A percentile compares a stretch with the other conserved stretches of the same genome.
phyloP scores from a whole-genome alignment of 2,888 invertebrate species.

The Eurois occulta region DNA sequence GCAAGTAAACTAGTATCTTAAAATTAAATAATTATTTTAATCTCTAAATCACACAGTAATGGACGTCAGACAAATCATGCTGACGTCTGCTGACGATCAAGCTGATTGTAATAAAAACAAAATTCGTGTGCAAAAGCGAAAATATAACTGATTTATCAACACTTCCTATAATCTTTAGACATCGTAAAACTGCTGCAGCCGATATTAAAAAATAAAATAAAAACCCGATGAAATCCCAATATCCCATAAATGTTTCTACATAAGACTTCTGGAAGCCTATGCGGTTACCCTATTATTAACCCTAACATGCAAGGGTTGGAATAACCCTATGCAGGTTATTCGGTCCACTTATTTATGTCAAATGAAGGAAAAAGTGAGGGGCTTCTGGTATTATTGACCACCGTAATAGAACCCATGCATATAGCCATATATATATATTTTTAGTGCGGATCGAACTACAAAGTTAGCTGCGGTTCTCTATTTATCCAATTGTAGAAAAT shows the following conservation, averaged over 20 bases:
- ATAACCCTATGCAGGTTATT: conserved; percentile 8
- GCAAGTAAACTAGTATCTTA: neutral
- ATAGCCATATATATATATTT: neutral
- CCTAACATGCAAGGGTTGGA: neutral
- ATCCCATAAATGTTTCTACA: neutral
- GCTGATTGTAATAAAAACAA: conserved; percentile 4
- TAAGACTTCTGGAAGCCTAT: no score
- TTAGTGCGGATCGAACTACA: neutral
- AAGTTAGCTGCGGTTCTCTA: neutral
- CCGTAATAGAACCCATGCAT: neutral
- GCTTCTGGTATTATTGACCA: neutral
- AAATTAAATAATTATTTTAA: neutral
- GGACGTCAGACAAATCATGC: neutral
- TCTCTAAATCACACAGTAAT: conserved; percentile 1
- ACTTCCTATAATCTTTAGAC: neutral
- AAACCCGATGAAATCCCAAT: no score
- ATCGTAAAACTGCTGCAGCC: neutral
- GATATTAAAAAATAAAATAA: no score
- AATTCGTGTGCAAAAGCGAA: conserved; percentile 22
- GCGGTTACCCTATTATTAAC: neutral
- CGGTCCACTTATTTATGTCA: neutral
- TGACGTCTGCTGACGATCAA: neutral
- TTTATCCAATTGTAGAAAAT: no score
- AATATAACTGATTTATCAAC: conserved; percentile 11
- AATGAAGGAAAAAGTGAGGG: conserved; percentile 29